A percentile compares a stretch with the other conserved stretches of the same genome.
These are phyloP conservation scores for Pollenia labialis DNA, from an alignment of 2,888 invertebrate genomes.

Conservation along the genomic window DNA sequence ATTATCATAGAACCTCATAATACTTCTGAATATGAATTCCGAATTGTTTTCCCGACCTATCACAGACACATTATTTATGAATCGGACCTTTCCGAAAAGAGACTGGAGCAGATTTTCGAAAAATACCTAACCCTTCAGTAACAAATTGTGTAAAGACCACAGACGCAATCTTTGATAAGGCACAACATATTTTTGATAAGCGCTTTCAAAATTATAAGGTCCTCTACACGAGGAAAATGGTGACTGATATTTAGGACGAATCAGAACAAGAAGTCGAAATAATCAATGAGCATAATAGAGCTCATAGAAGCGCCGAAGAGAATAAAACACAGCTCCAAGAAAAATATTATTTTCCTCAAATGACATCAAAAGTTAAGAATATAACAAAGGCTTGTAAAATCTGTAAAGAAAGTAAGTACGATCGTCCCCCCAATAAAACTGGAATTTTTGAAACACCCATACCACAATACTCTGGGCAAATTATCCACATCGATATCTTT, in stretches of 20 bases:
- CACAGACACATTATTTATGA: too few species aligned
- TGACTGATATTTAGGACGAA: not conserved
- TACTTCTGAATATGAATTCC: too few species aligned
- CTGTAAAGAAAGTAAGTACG: constrained; percentile 15
- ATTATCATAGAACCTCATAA: too few species aligned
- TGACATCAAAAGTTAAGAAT: not conserved
- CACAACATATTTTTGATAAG: not conserved
- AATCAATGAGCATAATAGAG: constrained; percentile 19
- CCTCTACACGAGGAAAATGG: constrained; percentile 18
- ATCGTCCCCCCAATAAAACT: not conserved
- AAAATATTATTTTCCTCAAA: constrained; percentile 53
- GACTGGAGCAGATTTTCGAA: too few species aligned
- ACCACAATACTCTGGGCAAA: constrained; percentile 15
- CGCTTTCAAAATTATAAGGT: not conserved
- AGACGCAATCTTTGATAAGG: not conserved
- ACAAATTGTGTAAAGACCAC: constrained; percentile 4
- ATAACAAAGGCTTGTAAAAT: constrained; percentile 1
- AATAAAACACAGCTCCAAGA: constrained; percentile 45
- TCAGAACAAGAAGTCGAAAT: constrained; percentile 15
- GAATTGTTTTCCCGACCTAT: too few species aligned
- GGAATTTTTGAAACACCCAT: constrained; percentile 15
- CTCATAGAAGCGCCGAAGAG: not conserved
- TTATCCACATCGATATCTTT: constrained; percentile 27
- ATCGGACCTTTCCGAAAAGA: too few species aligned
- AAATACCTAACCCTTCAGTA: too few species aligned